phyloP scores from a whole-genome alignment of 23 tunicate genomes.

The Halocynthia aurantium region DNA sequence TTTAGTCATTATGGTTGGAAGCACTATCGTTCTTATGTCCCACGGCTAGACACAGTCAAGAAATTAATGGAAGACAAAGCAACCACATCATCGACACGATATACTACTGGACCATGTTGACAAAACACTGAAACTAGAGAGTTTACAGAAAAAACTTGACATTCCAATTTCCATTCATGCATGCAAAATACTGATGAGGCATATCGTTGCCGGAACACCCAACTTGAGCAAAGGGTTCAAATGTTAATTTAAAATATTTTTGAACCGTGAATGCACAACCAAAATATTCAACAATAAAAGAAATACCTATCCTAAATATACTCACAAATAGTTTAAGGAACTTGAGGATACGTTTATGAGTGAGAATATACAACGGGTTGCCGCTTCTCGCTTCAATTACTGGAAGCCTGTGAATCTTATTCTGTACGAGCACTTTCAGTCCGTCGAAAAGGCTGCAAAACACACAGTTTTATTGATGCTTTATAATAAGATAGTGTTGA shows the following conservation, averaged over 20 bases:
- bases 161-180: no score
- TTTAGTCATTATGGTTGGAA: no score
- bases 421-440: conserved; percentile 57
- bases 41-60: no score
- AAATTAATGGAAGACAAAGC: no score
- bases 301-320: not conserved
- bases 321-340: conserved; percentile 87
- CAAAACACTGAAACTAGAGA: no score
- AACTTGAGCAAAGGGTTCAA: not conserved
- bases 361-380: conserved; percentile 89
- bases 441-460: conserved; percentile 83
- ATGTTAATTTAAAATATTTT: no score
- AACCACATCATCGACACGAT: no score
- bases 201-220: not conserved
- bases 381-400: conserved; percentile 63
- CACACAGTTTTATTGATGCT: not conserved
- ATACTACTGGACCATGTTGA: no score
- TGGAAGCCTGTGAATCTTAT: conserved; percentile 95
- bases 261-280: not conserved
- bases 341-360: conserved; percentile 88
- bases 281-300: not conserved
- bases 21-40: no score
- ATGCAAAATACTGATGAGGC: not conserved
- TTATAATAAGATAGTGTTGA: no score
- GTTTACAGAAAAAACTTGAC: no score